A percentile compares a stretch with the other conserved stretches of the same genome.
phyloP scores from a whole-genome alignment of 1,140 invertebrate genomes.

The Drosophila lacertosa region DNA sequence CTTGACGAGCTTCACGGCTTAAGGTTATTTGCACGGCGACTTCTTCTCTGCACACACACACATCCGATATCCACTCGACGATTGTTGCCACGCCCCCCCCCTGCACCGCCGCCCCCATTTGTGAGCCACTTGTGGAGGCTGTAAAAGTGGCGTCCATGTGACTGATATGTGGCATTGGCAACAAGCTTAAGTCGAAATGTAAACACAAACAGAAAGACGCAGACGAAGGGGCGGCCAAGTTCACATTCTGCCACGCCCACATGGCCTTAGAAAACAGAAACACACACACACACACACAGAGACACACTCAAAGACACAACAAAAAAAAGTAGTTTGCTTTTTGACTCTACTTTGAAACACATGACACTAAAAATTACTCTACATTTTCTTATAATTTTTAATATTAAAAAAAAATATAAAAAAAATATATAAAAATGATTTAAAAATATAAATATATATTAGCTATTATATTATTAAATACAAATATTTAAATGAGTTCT shows the following conservation, averaged over 20 bases:
- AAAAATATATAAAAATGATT: no score
- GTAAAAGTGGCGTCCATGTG: constrained; percentile 73
- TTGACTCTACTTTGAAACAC: no score
- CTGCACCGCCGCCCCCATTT: no score
- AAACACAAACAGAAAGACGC: constrained; percentile 64
- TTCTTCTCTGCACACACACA: constrained; percentile 16
- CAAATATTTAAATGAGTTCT: no score
- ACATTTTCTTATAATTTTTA: no score
- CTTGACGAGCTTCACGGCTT: constrained; percentile 74
- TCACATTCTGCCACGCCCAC: not conserved
- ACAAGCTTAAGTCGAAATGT: constrained; percentile 74
- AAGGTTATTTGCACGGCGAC: constrained; percentile 72
- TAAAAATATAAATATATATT: no score
- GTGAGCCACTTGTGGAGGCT: constrained; percentile 12
- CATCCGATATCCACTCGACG: constrained; percentile 69
- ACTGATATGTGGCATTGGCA: constrained; percentile 70
- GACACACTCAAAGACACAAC: no score
- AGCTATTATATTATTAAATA: no score
- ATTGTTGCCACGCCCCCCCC: constrained; percentile 50
- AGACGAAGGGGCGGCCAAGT: not conserved
- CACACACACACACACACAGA: not conserved
- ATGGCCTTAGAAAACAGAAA: no score
- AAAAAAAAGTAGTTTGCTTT: no score
- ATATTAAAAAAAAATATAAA: no score
- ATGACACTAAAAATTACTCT: no score